These are phyloP conservation scores for Arion vulgaris DNA, from an alignment of 1,140 invertebrate species.

Conservation along the genomic window DNA sequence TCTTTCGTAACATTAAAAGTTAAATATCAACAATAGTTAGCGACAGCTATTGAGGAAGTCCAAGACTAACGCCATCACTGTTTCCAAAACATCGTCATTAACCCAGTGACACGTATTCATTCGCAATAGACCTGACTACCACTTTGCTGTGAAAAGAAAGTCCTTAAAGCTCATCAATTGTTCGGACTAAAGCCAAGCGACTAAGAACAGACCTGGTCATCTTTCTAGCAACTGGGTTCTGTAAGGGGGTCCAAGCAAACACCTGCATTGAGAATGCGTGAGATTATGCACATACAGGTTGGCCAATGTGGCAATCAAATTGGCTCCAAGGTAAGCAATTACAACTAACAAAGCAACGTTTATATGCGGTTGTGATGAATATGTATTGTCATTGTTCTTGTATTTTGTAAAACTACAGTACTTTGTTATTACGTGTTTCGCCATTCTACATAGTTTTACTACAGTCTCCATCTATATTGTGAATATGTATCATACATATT, in stretches of 20 bases:
- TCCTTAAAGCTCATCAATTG: background rate
- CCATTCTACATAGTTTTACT: too few species aligned
- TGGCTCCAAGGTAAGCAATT: slow-evolving; percentile 78
- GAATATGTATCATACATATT: too few species aligned
- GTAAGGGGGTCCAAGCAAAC: background rate
- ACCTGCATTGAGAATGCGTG: slow-evolving; percentile 81
- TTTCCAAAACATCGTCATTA: background rate
- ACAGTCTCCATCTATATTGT: too few species aligned
- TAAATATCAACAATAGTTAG: too few species aligned
- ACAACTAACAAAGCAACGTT: too few species aligned
- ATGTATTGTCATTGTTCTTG: too few species aligned
- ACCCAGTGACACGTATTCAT: background rate
- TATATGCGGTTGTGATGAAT: too few species aligned
- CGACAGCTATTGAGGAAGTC: too few species aligned
- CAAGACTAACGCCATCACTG: too few species aligned
- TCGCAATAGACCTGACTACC: background rate
- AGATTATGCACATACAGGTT: slow-evolving; percentile 84
- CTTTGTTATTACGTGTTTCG: too few species aligned
- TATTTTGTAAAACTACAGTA: too few species aligned
- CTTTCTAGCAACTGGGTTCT: background rate
- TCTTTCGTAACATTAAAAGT: background rate
- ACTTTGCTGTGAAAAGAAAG: slow-evolving; percentile 9
- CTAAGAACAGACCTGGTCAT: background rate
- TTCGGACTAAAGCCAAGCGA: background rate
- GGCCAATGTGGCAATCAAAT: slow-evolving; percentile 86